Evolutionary conservation across 1,140 invertebrate species (phyloP).

Genomic region (Scaptomyza graminum): DNA sequence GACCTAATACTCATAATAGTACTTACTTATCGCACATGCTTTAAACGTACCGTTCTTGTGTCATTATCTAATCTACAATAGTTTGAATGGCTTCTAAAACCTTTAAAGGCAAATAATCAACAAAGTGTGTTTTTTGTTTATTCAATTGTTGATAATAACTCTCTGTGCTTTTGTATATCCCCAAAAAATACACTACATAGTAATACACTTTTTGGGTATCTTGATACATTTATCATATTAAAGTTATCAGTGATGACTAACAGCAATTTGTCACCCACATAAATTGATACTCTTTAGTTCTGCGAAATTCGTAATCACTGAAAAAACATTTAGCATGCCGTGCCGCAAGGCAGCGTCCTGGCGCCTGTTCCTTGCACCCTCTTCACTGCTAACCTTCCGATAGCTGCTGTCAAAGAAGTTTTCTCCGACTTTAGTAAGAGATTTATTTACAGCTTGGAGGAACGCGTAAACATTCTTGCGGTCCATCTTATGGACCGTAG

Average conservation of each 20-base stretch:
- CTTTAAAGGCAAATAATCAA: not conserved
- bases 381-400: too few species aligned
- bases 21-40: not conserved
- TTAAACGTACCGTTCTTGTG: conserved; percentile 6
- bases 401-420: too few species aligned
- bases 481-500: too few species aligned
- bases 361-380: too few species aligned
- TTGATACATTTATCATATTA: not conserved
- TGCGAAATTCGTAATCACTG: conserved; percentile 13
- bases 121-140: conserved; percentile 7
- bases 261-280: conserved; percentile 26
- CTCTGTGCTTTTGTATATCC: conserved; percentile 36
- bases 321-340: conserved; percentile 1
- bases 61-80: conserved; percentile 27
- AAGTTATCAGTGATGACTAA: conserved; percentile 15
- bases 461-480: too few species aligned
- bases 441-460: not conserved
- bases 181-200: conserved; percentile 19
- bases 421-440: too few species aligned
- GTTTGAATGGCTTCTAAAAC: conserved; percentile 20
- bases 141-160: conserved; percentile 33
- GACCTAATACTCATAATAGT: conserved; percentile 21
- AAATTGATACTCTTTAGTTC: conserved; percentile 6
- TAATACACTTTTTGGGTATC: not conserved
- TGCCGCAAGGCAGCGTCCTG: too few species aligned